Evolutionary conservation across 2,797 vertebrate genomes (phyloP), one percentile per base, ranked within the genome.

Genomic region (Perodicticus potto): DNA sequence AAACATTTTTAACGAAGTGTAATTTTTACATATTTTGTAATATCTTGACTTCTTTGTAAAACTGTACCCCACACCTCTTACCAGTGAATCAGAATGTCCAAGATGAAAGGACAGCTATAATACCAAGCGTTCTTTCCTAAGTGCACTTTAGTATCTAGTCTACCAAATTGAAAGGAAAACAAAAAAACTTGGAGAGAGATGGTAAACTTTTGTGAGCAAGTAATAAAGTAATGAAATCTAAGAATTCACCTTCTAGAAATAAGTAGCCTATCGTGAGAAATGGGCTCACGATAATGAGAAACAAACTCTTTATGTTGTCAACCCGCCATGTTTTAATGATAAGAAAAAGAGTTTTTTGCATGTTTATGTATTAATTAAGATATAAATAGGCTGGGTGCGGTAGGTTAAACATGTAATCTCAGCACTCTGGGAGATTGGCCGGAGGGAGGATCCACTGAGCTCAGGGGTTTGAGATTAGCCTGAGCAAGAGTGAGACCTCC

Each of bases 321-420:
- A 91, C 73, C 3, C 8, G 77, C 17, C 82, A 25, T 57, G 25
- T 92, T 74, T 81, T 69, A 72, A 76, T 83, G 32, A 78, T 16
- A 85, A 34, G 16, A 2, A 9, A 53, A 93, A 83, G 4, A 73
- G 4, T 76, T 94, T 37, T 82, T 27, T 67, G 70, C 6, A 53
- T 59, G 76, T 77, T 87, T n/a, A 77, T 67, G 63, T 89, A 84
- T 61, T 86, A 72, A 94, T 53, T 14, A 67, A 23, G 34, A 72
- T 83, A 76, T 59, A 76, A 73, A 73, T 72, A 45, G 49, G 49
- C 49, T 49, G 49, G 49, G 49, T 14, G 49, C 49, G 14, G 49
- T 4, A 49, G 49, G 13, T 49, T 49, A 49, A 49, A 49, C 49
- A 13, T 49, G 49, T 49, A 49, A 49, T 49, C 49, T 13, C 49